Evolutionary conservation across 2,797 vertebrate species (phyloP), one percentile per base, ranked within the genome.

Genomic region (Mus caroli): DNA sequence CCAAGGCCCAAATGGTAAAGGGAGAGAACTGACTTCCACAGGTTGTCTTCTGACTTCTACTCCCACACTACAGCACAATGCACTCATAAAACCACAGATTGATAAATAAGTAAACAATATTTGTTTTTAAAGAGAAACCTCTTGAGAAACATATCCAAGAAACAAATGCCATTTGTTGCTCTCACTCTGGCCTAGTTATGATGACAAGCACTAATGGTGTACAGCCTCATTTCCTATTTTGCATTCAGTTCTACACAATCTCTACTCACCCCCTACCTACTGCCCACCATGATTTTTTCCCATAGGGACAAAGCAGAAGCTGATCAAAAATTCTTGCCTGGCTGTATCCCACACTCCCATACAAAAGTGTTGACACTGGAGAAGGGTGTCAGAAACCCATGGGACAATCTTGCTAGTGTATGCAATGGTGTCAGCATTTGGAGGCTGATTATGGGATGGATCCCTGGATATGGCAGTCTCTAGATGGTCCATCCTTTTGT

Each of bases 141-240:
- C 54, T 13, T 82, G 52, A 31, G 22, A 40, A n/a, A 78, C 43
- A 62, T 62, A 43, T 62, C 37, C 12, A 43, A 62, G 26, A 94
- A 92, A 62, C 26, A 83, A 87, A 95, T 80, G 1, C n/a, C 13
- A 62, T 4, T 90, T 91, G n/a, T 46, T 87, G 75, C 43, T 56
- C 83, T 82, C 64, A 50, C 62, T 87, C 50, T 91, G 37, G 9
- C n/a, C n/a, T 7, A 8, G 19, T 83, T 90, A 79, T 79, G 64
- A 37, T 90, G 80, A 79, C 46, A 91, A 92, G 4, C 2, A 56
- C n/a, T n/a, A 6, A 6, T 17, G 8, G 11, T 17, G 2, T 40
- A 20, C 6, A 71, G 2, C 22, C 5, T 94, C 62, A 17, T 6
- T 31, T 77, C 6, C 3, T 52, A 50, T 78, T 79, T 52, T 87